Conservation (phyloP, 2,113 vertebrate genomes). For the Chlamydotis undulata region DNA sequence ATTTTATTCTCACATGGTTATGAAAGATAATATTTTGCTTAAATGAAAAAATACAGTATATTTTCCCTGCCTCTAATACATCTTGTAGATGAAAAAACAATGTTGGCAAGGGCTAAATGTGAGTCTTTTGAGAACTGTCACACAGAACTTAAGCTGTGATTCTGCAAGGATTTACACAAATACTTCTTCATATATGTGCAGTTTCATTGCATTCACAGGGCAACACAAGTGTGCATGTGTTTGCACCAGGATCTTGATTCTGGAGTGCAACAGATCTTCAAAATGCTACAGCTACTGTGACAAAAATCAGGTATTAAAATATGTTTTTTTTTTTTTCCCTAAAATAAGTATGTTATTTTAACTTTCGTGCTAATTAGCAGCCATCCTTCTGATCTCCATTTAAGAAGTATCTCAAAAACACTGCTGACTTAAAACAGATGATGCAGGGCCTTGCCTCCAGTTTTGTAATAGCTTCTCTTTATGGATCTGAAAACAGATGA, state of each 20-base stretch:
- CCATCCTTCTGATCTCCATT: background rate
- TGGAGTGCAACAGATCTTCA: background rate
- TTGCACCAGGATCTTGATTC: background rate
- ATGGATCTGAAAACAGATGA: background rate
- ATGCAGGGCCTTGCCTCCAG: background rate
- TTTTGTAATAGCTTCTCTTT: background rate
- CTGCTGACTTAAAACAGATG: background rate
- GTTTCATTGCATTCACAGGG: background rate
- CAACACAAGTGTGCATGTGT: background rate
- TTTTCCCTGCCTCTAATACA: background rate
- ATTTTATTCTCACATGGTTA: background rate
- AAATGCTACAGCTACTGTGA: background rate
- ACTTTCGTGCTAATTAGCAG: background rate
- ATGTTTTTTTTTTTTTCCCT: fast-evolving
- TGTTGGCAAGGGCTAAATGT: background rate
- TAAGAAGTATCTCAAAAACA: background rate
- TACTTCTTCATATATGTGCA: background rate
- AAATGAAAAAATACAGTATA: background rate
- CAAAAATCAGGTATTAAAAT: background rate
- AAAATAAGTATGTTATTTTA: background rate
- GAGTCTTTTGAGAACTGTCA: background rate
- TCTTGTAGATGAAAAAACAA: background rate
- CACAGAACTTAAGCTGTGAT: background rate
- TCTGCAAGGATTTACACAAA: background rate
- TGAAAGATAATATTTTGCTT: background rate